These are phyloP conservation scores for Pseudomyrmex pallidus DNA, from an alignment of 1,140 invertebrate species.

Conservation along the genomic window DNA sequence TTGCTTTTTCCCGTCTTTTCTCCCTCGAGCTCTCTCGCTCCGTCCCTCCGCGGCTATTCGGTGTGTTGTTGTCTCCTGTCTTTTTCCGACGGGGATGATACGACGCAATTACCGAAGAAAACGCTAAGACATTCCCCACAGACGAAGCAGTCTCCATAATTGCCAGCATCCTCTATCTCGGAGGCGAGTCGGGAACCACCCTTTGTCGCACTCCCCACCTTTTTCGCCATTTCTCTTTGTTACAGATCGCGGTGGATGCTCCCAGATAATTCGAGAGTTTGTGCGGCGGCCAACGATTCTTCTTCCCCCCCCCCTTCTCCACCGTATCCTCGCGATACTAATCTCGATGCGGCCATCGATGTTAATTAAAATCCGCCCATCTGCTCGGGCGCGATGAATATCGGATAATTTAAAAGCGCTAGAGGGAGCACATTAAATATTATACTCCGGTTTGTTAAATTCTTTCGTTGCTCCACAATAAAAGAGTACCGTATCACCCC, in stretches of 20 bases:
- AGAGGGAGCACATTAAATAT: constrained; percentile 48
- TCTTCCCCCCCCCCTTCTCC: neutral
- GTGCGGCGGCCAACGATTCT: constrained; percentile 16
- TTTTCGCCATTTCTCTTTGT: neutral
- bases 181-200: constrained; percentile 15
- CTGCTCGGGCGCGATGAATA: constrained; percentile 32
- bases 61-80: constrained; percentile 13
- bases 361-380: constrained; percentile 50
- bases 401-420: constrained; percentile 42
- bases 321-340: neutral
- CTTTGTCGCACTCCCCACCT: constrained; percentile 47
- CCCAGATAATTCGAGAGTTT: constrained; percentile 43
- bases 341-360: constrained; percentile 48
- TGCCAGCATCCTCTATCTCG: constrained; percentile 33
- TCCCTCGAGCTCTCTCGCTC: neutral
- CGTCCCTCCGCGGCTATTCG: constrained; percentile 2
- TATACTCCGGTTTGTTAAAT: constrained; percentile 43
- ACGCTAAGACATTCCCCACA: constrained; percentile 66
- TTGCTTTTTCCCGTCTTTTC: neutral
- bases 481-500: neutral
- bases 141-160: constrained; percentile 64
- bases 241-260: constrained; percentile 11
- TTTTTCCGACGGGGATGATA: constrained; percentile 56
- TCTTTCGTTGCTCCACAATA: neutral
- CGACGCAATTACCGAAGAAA: constrained; percentile 68